Evolutionary conservation across 2,797 vertebrate genomes (phyloP), one percentile per base, ranked within the genome.

Genomic region (Spinibarbus caldwelli): DNA sequence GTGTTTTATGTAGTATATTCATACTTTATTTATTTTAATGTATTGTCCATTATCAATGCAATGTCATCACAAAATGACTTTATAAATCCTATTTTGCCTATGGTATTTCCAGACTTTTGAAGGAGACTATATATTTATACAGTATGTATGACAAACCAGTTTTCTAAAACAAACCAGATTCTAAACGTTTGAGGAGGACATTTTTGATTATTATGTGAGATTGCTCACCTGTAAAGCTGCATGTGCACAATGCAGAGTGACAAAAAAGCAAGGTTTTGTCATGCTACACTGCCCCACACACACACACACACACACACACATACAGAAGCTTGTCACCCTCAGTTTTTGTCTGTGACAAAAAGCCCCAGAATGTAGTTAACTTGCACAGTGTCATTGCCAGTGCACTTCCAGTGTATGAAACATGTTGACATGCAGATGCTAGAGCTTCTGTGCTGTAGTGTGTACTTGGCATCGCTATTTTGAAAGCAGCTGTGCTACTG

Each of bases 391-490:
- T 79, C 59, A 66, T 64, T 45, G n/a, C 77, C 57, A 79, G 36
- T 45, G 38, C 17, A 45, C 31, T 76, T 70, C 66, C 52, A 57
- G 75, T 21, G 73, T 54, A 9, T 84, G 62, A 70, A 43, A 41
- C 64, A 78, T 78, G 49, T 47, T 68, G 54, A 70, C 75, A 71
- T 70, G 59, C 82, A 62, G 71, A 76, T 77, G 75, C 34, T 59
- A 6, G 21, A 14, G 14, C 52, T 59, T 75, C 19, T 70, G 26
- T 78, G 45, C 47, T 54, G 38, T 26, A 72, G 64, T 86, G 90
- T 90, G 87, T 86, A 86, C 86, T 92, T n/a, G n/a, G n/a, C n/a
- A n/a, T n/a, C n/a, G n/a, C 66, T 34, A 36, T 79, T 79, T 21
- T 34, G 26, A 34, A 79, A 66, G 59, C 77, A 43, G 77, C 59